phyloP scores from a whole-genome alignment of 2,797 vertebrate species.

The Microctenopoma stevenorrisi region DNA sequence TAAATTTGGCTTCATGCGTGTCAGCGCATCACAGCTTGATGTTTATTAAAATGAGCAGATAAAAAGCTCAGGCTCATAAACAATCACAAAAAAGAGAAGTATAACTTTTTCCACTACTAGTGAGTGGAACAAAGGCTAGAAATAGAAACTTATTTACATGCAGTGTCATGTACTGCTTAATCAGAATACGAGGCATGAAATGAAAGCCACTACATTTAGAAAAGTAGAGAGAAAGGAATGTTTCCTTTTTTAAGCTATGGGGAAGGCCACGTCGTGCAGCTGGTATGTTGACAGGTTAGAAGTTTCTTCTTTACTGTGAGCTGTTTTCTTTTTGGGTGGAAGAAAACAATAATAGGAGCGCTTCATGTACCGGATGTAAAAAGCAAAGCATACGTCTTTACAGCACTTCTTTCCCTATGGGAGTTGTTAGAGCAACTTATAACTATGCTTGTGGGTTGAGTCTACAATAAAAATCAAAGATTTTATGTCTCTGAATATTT shows the following conservation, averaged over 20 bases:
- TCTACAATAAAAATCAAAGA: slow-evolving; percentile 29
- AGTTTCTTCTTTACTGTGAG: slow-evolving; percentile 44
- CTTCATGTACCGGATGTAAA: slow-evolving; percentile 49
- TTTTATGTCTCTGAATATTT: slow-evolving; percentile 43
- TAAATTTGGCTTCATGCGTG: slow-evolving; percentile 11
- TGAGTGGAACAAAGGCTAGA: neutral
- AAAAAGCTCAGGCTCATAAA: slow-evolving; percentile 12
- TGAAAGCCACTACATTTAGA: slow-evolving; percentile 36
- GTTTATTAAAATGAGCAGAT: slow-evolving; percentile 17
- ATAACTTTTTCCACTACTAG: slow-evolving; percentile 20
- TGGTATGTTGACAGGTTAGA: slow-evolving; percentile 24
- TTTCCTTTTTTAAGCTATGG: slow-evolving; percentile 39
- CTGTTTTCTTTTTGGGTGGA: slow-evolving; percentile 40
- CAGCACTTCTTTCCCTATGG: slow-evolving; percentile 50
- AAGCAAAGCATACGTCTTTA: slow-evolving; percentile 26
- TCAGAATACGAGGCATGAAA: slow-evolving; percentile 48
- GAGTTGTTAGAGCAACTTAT: slow-evolving; percentile 36
- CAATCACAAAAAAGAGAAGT: neutral
- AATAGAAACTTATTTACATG: slow-evolving; percentile 23
- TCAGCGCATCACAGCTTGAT: slow-evolving; percentile 8
- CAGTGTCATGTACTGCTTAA: slow-evolving; percentile 6
- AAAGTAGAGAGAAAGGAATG: slow-evolving; percentile 26
- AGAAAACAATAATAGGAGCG: slow-evolving; percentile 54
- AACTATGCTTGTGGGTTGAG: slow-evolving; percentile 25
- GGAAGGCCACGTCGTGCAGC: slow-evolving; percentile 26